A percentile compares a stretch with the other conserved stretches of the same genome.
Conservation (phyloP, 1,140 invertebrate genomes). For the Riptortus pedestris region DNA sequence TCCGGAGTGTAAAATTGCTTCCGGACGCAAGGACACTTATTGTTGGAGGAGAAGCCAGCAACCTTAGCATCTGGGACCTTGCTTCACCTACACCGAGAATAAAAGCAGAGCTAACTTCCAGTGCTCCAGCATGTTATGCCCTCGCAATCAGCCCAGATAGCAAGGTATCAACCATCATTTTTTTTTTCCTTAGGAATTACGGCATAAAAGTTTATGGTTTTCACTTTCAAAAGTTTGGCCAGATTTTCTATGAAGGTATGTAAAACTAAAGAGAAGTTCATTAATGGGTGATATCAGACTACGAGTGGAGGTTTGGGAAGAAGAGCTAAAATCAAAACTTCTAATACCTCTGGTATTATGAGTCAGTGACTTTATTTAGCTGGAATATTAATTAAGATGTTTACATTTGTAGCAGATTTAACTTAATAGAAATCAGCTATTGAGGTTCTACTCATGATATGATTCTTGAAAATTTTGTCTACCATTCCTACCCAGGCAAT, state of each 20-base stretch:
- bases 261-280: background rate
- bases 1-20: constrained; percentile 78
- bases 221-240: background rate
- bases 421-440: too few species aligned
- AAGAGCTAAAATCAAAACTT: background rate
- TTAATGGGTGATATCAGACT: background rate
- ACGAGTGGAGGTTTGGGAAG: background rate
- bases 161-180: constrained; percentile 48
- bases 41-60: constrained; percentile 84
- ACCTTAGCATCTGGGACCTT: constrained; percentile 82
- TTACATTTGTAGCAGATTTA: too few species aligned
- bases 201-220: background rate
- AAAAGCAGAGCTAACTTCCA: constrained; percentile 89
- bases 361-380: too few species aligned
- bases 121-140: constrained; percentile 88
- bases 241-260: background rate
- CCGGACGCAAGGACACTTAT: constrained; percentile 84
- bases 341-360: background rate
- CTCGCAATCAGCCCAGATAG: constrained; percentile 81
- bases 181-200: background rate
- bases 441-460: too few species aligned
- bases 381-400: too few species aligned
- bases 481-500: too few species aligned
- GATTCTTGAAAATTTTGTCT: too few species aligned
- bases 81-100: constrained; percentile 74